A percentile compares a stretch with the other conserved stretches of the same genome.
phyloP scores from a whole-genome alignment of 1,140 invertebrate genomes.

The Macrobrachium rosenbergii region DNA sequence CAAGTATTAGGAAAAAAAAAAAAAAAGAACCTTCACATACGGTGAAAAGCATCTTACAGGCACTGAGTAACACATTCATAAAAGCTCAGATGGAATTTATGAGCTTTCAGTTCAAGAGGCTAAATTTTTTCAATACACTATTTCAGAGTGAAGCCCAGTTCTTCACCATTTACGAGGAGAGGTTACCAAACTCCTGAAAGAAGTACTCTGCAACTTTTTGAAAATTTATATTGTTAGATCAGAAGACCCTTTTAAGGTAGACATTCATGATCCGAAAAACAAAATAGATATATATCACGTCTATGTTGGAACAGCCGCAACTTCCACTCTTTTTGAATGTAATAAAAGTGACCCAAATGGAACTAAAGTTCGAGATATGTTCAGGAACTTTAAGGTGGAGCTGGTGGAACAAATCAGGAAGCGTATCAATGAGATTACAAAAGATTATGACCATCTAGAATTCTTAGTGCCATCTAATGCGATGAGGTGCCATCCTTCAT shows the following conservation, averaged over 20 bases:
- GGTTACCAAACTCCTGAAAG: slow-evolving; percentile 44
- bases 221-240: slow-evolving; percentile 15
- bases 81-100: slow-evolving; percentile 49
- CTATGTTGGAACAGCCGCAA: slow-evolving; percentile 38
- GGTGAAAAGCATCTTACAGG: slow-evolving; percentile 25
- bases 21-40: slow-evolving; percentile 35
- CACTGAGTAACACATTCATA: slow-evolving; percentile 23
- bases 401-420: too few species aligned
- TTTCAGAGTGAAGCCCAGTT: slow-evolving; percentile 34
- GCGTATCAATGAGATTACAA: too few species aligned
- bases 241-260: slow-evolving; percentile 7
- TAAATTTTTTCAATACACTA: slow-evolving; percentile 41
- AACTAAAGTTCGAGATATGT: too few species aligned
- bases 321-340: too few species aligned
- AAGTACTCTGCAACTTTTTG: slow-evolving; percentile 44
- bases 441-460: too few species aligned
- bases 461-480: too few species aligned
- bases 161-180: slow-evolving; percentile 31
- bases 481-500: too few species aligned
- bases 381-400: too few species aligned
- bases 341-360: too few species aligned
- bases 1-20: slow-evolving; percentile 20
- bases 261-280: slow-evolving; percentile 8
- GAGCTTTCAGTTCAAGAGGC: slow-evolving; percentile 33
- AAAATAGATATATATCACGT: slow-evolving; percentile 39